Evolutionary conservation across 1,140 invertebrate genomes (phyloP).

Genomic region (Megathymus violae): DNA sequence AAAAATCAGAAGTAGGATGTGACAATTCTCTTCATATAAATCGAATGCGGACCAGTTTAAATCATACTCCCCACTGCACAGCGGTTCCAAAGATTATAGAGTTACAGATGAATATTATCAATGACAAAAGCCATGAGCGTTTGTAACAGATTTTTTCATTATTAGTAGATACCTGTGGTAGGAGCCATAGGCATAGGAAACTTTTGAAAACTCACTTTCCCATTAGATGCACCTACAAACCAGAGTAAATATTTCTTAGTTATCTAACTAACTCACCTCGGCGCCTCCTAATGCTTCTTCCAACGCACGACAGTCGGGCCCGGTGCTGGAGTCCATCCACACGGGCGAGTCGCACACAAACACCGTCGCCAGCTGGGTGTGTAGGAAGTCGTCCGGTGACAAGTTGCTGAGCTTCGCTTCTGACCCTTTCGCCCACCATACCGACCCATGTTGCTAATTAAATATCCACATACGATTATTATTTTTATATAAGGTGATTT

Average conservation of each 20-base stretch:
- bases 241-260: neutral
- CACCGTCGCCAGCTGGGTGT: constrained; percentile 90
- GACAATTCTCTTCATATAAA: too few relatives aligned
- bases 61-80: too few relatives aligned
- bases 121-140: too few relatives aligned
- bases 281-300: constrained; percentile 93
- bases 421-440: constrained; percentile 95
- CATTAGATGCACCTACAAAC: too few relatives aligned
- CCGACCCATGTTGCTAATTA: constrained; percentile 97
- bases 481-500: neutral
- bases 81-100: too few relatives aligned
- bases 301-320: constrained; percentile 89
- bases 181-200: too few relatives aligned
- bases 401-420: constrained; percentile 86
- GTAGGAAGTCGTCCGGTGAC: constrained; percentile 90
- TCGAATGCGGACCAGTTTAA: too few relatives aligned
- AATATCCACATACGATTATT: constrained; percentile 41
- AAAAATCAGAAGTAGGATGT: too few relatives aligned
- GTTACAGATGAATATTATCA: too few relatives aligned
- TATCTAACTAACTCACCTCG: constrained; percentile 76
- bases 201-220: too few relatives aligned
- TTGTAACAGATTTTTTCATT: too few relatives aligned
- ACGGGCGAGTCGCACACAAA: constrained; percentile 95
- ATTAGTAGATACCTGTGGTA: too few relatives aligned
- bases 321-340: constrained; percentile 98